Evolutionary conservation across 2,888 invertebrate species (phyloP).

Genomic region (Cheilosia impressa): DNA sequence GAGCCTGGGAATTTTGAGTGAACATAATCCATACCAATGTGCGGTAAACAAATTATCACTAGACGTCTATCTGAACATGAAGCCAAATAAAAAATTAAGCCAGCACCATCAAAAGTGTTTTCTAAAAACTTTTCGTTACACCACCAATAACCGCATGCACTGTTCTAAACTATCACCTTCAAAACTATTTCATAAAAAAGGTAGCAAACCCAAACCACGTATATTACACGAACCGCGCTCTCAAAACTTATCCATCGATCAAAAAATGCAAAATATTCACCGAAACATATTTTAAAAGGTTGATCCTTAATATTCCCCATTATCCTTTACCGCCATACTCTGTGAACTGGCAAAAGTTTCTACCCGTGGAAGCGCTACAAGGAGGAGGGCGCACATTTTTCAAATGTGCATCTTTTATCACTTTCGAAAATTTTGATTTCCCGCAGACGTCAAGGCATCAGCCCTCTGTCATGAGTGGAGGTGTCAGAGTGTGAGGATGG

Average conservation of each 20-base stretch:
- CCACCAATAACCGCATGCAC: conserved; percentile 39
- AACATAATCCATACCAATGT: too few relatives aligned
- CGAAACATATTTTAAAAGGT: conserved; percentile 49
- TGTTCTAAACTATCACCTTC: conserved; percentile 59
- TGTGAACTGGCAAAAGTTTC: conserved; percentile 40
- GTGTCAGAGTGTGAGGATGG: conserved; percentile 30
- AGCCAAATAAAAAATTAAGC: too few relatives aligned
- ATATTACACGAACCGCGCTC: conserved; percentile 17
- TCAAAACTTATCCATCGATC: conserved; percentile 26
- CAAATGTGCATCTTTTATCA: conserved; percentile 70
- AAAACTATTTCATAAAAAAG: conserved; percentile 39
- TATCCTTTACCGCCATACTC: conserved; percentile 16
- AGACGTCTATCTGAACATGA: too few relatives aligned
- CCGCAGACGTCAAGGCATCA: not conserved
- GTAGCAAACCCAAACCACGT: conserved; percentile 11
- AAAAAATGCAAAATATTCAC: conserved; percentile 32
- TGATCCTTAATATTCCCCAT: conserved; percentile 57
- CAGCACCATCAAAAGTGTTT: not conserved
- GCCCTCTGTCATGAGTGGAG: conserved; percentile 17
- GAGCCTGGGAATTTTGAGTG: too few relatives aligned
- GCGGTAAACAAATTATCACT: too few relatives aligned
- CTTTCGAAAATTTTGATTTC: conserved; percentile 72
- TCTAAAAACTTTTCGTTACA: conserved; percentile 26
- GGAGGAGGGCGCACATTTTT: conserved; percentile 48
- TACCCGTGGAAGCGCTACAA: conserved; percentile 34